Evolutionary conservation across 2,888 invertebrate species (phyloP), one percentile per base, ranked within the genome.

Genomic region (Smittia sp.): DNA sequence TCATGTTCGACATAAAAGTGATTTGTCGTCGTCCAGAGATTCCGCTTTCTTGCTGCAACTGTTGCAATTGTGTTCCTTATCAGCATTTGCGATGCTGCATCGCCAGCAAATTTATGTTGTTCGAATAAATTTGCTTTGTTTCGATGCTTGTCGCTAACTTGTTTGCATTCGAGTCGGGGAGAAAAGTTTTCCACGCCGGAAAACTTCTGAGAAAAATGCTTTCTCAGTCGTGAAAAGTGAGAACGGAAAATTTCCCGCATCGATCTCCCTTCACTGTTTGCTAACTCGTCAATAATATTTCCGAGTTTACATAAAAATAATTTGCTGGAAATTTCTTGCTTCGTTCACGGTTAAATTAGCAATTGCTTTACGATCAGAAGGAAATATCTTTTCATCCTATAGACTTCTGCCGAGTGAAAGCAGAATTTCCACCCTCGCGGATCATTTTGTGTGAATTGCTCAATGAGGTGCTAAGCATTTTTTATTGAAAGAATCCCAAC

Each of bases 311-410:
- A n/a, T 46, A 46, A 15, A 46, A 46, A 46, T 11, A 46, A n/a
- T 11, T n/a, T 46, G 46, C 46, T 6, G 15, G 1, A 66, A 66
- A 38, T 66, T 66, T 66, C 63, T 18, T 15, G 54, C 32, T 32
- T 7, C n/a, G 27, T 32, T 66, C 32, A 27, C 39, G 32, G 39
- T 66, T 66, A 66, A 66, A 66, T 38, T 39, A 20, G 66, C 66
- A 66, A 66, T 66, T 66, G 66, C 20, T 32, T 66, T 32, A 66
- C 38, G 66, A 66, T 66, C 32, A 38, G 27, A 32, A 66, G 38
- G 38, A 66, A 63, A 15, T 15, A 46, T 11, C 46, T n/a, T 46
- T 46, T 46, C 46, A 15, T n/a, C n/a, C 11, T 46, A 46, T n/a
- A 25, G 24, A 66, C 15, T 38, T 66, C 32, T 38, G 32, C 38